Conservation (phyloP, 2,888 invertebrate genomes). For the Belgica antarctica region DNA sequence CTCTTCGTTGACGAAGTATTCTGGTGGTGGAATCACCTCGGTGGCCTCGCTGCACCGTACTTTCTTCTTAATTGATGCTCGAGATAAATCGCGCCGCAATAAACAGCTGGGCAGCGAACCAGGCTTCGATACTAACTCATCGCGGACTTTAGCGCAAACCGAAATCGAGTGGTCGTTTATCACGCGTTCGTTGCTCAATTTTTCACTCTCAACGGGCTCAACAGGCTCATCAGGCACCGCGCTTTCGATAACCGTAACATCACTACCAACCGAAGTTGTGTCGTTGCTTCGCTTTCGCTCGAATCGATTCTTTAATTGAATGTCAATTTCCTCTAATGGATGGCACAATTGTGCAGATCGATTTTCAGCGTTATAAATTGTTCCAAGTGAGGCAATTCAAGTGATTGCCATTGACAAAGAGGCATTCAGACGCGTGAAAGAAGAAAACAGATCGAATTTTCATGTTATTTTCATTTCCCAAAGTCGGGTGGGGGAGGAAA, state of each 20-base stretch:
- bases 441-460: too few species aligned
- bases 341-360: not conserved
- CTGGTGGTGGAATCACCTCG: slow-evolving; percentile 53
- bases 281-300: slow-evolving; percentile 32
- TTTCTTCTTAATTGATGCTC: slow-evolving; percentile 52
- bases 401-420: not conserved
- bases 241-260: slow-evolving; percentile 37
- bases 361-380: not conserved
- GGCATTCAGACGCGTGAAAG: too few species aligned
- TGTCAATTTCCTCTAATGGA: slow-evolving; percentile 30
- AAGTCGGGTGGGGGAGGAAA: not conserved
- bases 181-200: not conserved
- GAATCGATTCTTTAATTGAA: slow-evolving; percentile 37
- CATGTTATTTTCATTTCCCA: slow-evolving; percentile 10
- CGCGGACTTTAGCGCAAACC: not conserved
- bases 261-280: slow-evolving; percentile 24
- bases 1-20: slow-evolving; percentile 47
- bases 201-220: not conserved
- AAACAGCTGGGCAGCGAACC: slow-evolving; percentile 16
- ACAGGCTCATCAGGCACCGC: slow-evolving; percentile 17
- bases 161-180: not conserved
- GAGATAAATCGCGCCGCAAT: slow-evolving; percentile 20
- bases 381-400: not conserved
- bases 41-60: slow-evolving; percentile 52
- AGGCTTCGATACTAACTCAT: slow-evolving; percentile 2